Evolutionary conservation across 2,113 vertebrate genomes (phyloP).

Genomic region (Mixornis gularis): DNA sequence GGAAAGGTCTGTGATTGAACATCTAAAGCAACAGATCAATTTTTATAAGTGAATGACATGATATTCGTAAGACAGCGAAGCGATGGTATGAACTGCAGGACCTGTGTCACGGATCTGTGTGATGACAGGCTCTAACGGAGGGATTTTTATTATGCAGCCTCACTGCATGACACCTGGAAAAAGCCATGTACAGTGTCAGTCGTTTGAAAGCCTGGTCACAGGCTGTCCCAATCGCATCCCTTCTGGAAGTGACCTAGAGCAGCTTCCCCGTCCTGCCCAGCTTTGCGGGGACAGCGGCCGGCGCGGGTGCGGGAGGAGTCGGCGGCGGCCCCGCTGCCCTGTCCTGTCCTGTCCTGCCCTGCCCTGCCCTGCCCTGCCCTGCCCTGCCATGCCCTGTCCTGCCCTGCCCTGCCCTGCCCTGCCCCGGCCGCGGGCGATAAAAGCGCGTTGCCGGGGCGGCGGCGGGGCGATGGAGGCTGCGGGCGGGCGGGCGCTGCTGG

Average conservation of each 20-base stretch:
- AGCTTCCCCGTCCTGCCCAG: background rate
- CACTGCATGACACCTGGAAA: background rate
- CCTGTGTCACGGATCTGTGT: background rate
- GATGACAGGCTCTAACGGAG: rapidly evolving
- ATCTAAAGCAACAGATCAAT: background rate
- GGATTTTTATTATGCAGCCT: rapidly evolving
- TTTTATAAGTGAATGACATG: rapidly evolving
- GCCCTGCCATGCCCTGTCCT: background rate
- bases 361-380: too few species aligned
- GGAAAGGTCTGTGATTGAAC: background rate
- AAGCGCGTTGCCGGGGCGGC: rapidly evolving
- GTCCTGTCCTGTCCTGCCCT: background rate
- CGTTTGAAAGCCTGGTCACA: rapidly evolving
- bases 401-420: background rate
- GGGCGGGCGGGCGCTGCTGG: conserved; percentile 72
- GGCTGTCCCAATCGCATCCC: rapidly evolving
- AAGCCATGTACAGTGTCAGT: rapidly evolving
- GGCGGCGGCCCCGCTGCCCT: too few species aligned
- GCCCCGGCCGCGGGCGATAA: background rate
- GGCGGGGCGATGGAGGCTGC: conserved; percentile 1
- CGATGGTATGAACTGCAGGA: rapidly evolving
- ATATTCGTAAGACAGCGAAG: rapidly evolving
- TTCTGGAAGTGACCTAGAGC: rapidly evolving
- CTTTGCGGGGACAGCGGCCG: rapidly evolving
- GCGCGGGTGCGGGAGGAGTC: background rate